Evolutionary conservation across 1,140 invertebrate genomes (phyloP), one percentile per base, ranked within the genome.

Genomic region (Drosophila sp.): DNA sequence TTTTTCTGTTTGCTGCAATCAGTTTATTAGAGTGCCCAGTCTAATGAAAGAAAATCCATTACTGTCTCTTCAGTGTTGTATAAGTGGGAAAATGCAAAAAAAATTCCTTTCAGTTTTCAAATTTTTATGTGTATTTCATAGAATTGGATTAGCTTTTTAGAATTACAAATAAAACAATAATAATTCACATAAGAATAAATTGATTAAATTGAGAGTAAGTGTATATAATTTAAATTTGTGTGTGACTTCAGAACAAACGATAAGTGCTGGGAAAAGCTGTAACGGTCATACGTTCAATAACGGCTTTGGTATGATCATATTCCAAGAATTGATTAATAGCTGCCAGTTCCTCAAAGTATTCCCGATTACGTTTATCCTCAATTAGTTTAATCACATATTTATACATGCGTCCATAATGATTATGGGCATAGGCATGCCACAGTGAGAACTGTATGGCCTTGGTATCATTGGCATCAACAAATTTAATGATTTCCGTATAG

Each of bases 381-480:
- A 95, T 93, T 70, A 96, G 94, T 90, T 96, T 96, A 27, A 93
- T 86, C 7, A 98, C 91, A 60, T 96, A 93, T 92, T 97, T 97
- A 50, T 97, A 90, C 58, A 96, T 95, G 62, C 96, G 94, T 0
- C 97, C 97, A 92, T 96, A 96, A 60, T 98, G 96, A 74, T 94
- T 93, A 79, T 96, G 93, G 4, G 95, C 94, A 78, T 95, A 94
- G 11, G 96, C 95, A 91, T 98, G 96, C 95, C 96, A 97, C 33
- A 97, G 92, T 4, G 95, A 94, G 84, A 98, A 96, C 76, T 95
- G 94, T 32, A 96, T 93, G 5, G 95, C 94, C 93, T 97, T 97
- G 17, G 92, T 89, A 92, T 98, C 97, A 50, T 93, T 95, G 17
- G 95, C 92, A 92, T 98, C 97, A 35, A 94, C 93, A 92, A 96